phyloP scores from a whole-genome alignment of 1,140 invertebrate genomes.

The Battus philenor region DNA sequence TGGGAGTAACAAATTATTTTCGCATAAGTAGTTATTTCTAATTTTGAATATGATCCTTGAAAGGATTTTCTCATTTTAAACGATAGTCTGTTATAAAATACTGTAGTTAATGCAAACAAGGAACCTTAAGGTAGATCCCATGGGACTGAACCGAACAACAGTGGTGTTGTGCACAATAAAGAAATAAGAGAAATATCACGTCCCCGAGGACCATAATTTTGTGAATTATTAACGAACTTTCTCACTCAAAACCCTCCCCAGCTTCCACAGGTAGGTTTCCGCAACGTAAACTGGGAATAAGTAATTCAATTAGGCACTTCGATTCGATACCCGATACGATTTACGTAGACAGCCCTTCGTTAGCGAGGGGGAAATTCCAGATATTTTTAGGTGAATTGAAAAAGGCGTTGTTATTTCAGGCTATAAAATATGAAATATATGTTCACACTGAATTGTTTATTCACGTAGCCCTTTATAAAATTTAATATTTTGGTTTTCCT shows the following conservation, averaged over 20 bases:
- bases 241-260: slow-evolving; percentile 12
- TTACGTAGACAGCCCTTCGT: slow-evolving; percentile 14
- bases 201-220: slow-evolving; percentile 13
- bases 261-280: slow-evolving; percentile 6
- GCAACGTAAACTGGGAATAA: slow-evolving; percentile 15
- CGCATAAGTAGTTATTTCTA: too few relatives aligned
- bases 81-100: too few relatives aligned
- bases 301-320: slow-evolving; percentile 18
- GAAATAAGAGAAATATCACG: slow-evolving; percentile 15
- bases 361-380: slow-evolving; percentile 10
- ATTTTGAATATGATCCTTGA: too few relatives aligned
- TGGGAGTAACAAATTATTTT: too few relatives aligned
- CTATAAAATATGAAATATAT: slow-evolving; percentile 15
- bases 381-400: slow-evolving; percentile 14
- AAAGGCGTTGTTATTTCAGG: slow-evolving; percentile 8
- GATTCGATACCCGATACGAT: slow-evolving; percentile 16
- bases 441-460: not conserved
- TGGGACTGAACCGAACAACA: not conserved
- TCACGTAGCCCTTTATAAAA: too few relatives aligned
- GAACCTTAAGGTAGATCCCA: too few relatives aligned
- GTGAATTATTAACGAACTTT: slow-evolving; percentile 15
- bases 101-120: too few relatives aligned
- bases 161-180: slow-evolving; percentile 5
- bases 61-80: too few relatives aligned
- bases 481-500: too few relatives aligned